Conservation (phyloP, 2,113 vertebrate genomes). For the Serinus canaria region DNA sequence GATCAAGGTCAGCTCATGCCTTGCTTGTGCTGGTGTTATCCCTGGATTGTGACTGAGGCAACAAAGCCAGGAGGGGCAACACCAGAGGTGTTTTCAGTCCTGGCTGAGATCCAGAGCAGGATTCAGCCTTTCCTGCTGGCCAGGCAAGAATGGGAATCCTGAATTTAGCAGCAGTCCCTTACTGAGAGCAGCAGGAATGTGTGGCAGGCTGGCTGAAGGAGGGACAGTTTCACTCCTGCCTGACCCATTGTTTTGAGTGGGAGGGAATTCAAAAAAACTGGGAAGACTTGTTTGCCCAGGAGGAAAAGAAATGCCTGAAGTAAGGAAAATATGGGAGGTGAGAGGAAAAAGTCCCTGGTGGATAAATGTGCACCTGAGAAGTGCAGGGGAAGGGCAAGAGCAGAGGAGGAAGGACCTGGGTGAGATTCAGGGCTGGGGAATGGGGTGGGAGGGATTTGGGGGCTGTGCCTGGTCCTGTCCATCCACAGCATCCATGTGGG, state of each 20-base stretch:
- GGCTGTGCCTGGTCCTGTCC: not conserved
- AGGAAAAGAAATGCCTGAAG: not conserved
- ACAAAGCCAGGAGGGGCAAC: not conserved
- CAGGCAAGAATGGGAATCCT: not conserved
- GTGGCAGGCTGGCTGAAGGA: not conserved
- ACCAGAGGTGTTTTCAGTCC: not conserved
- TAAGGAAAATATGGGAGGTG: not conserved
- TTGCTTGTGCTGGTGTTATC: not conserved
- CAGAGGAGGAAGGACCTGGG: not conserved
- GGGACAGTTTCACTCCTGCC: not conserved
- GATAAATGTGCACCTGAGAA: not conserved
- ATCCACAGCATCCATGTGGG: accelerated
- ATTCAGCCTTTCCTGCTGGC: not conserved
- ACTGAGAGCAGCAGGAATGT: not conserved
- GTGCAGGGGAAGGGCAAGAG: not conserved
- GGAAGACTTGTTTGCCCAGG: not conserved
- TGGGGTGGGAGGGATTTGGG: not conserved
- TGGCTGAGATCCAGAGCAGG: not conserved
- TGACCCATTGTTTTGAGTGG: not conserved
- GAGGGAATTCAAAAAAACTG: not conserved
- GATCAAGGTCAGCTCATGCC: not conserved
- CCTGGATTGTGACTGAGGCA: not conserved
- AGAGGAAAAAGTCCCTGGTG: not conserved
- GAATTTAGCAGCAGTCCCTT: not conserved
- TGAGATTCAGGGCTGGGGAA: not conserved